Percentiles rank a stretch among this genome's conserved stretches.
Evolutionary conservation across 2,113 vertebrate species (phyloP).

Genomic region (Neofelis nebulosa): DNA sequence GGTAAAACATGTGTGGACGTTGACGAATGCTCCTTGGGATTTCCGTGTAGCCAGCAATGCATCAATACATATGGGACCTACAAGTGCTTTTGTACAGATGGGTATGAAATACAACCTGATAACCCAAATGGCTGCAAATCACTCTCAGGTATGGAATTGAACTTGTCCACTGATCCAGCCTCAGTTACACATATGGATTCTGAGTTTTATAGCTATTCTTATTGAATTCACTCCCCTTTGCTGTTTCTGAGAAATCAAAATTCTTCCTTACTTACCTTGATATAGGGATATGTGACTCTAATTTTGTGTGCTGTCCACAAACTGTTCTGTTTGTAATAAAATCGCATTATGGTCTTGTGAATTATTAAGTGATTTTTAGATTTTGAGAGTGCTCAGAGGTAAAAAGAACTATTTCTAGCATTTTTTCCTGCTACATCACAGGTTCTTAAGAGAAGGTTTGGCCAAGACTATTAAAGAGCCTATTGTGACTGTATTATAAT

Average conservation of each 20-base stretch:
- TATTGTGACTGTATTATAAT: not conserved
- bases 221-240: not conserved
- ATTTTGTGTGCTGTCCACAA: not conserved
- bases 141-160: conserved; percentile 89
- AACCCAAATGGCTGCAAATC: conserved; percentile 94
- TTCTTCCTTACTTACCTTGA: not conserved
- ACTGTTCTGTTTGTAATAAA: not conserved
- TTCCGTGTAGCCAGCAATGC: conserved; percentile 98
- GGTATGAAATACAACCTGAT: conserved; percentile 92
- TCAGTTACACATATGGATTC: not conserved
- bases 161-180: conserved; percentile 5
- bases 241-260: not conserved
- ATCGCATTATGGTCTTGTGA: not conserved
- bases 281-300: not conserved
- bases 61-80: conserved; percentile 98
- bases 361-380: conserved; percentile 31
- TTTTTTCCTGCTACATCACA: not conserved
- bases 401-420: not conserved
- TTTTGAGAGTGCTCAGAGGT: not conserved
- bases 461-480: not conserved
- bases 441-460: not conserved
- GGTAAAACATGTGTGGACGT: conserved; percentile 96
- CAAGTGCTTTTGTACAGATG: conserved; percentile 95
- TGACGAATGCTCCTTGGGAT: conserved; percentile 94
- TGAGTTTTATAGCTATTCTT: not conserved